These are phyloP conservation scores for Seira ritae DNA, from an alignment of 2,888 invertebrate species.

Conservation along the genomic window DNA sequence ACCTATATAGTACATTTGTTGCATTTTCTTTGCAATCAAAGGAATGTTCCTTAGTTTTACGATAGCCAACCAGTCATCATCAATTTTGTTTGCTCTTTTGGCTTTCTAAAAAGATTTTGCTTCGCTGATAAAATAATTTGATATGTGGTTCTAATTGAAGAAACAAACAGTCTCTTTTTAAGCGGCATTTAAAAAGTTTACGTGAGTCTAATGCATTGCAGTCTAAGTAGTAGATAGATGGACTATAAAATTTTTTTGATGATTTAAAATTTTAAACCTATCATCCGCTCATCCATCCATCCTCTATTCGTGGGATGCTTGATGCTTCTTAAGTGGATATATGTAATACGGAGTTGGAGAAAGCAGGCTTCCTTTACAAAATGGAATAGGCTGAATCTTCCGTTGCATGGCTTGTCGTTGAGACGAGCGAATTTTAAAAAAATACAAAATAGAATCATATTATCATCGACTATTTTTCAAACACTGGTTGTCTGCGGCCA, in stretches of 20 bases:
- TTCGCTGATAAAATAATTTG: constrained; percentile 3
- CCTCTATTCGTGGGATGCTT: too few relatives aligned
- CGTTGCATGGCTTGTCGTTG: too few relatives aligned
- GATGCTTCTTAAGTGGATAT: background rate
- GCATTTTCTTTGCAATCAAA: background rate
- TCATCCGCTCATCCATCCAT: too few relatives aligned
- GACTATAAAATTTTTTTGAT: too few relatives aligned
- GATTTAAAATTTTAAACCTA: too few relatives aligned
- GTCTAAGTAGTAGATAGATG: too few relatives aligned
- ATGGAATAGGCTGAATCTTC: background rate
- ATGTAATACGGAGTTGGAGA: constrained; percentile 2
- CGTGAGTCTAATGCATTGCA: too few relatives aligned
- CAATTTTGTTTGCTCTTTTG: background rate
- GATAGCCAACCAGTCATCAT: background rate
- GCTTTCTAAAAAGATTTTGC: constrained; percentile 23
- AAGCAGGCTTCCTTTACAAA: background rate
- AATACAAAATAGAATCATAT: constrained; percentile 8
- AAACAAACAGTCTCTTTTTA: too few relatives aligned
- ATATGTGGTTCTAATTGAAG: too few relatives aligned
- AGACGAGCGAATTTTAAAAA: background rate
- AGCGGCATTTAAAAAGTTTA: too few relatives aligned
- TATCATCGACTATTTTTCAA: constrained; percentile 45
- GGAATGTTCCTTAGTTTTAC: background rate
- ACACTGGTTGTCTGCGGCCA: constrained; percentile 47
- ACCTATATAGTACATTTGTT: constrained; percentile 3